These are phyloP conservation scores for Xanthostigma xanthostigma DNA, from an alignment of 2,888 invertebrate genomes.

Conservation along the genomic window DNA sequence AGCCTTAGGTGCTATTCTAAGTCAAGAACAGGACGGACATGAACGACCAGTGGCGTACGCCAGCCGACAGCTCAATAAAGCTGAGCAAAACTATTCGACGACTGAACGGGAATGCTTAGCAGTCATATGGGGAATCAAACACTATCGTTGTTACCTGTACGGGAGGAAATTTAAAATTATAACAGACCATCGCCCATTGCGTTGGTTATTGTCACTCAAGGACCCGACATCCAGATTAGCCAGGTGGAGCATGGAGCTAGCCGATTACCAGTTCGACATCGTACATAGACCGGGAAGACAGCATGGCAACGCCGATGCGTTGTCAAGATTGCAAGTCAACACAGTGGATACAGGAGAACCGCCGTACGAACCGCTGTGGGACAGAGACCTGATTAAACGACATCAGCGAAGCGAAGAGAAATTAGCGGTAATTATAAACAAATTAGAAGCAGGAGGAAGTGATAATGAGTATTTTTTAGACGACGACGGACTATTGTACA, in stretches of 20 bases:
- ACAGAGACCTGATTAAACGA: background rate
- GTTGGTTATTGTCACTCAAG: background rate
- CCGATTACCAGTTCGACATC: no score
- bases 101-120: conserved; percentile 12
- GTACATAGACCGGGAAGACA: no score
- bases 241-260: no score
- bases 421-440: background rate
- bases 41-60: conserved; percentile 12
- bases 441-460: background rate
- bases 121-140: conserved; percentile 12
- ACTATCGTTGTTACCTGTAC: conserved; percentile 11
- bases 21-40: conserved; percentile 11
- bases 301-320: no score
- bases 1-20: conserved; percentile 15
- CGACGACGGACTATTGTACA: conserved; percentile 1
- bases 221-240: no score
- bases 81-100: conserved; percentile 11
- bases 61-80: conserved; percentile 9
- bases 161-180: conserved; percentile 8
- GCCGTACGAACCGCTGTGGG: background rate
- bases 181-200: background rate
- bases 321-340: no score
- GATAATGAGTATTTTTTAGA: background rate
- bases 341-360: background rate
- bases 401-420: background rate